Evolutionary conservation across 2,888 invertebrate genomes (phyloP).

Genomic region (Dendrolimus houi): DNA sequence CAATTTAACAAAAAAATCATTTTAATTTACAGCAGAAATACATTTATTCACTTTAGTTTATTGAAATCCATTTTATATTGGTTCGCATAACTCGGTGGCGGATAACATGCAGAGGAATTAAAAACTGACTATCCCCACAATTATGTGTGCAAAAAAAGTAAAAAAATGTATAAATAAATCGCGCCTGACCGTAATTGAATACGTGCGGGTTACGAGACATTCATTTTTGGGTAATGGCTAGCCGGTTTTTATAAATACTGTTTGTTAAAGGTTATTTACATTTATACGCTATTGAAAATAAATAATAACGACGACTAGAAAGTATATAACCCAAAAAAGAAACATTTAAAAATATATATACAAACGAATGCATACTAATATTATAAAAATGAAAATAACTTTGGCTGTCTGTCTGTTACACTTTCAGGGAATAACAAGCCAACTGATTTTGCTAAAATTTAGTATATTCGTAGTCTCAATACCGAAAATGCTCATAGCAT

Average conservation of each 20-base stretch:
- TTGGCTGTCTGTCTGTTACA: too few species aligned
- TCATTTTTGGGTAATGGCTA: constrained; percentile 12
- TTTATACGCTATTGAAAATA: neutral
- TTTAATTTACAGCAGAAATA: neutral
- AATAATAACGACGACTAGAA: too few species aligned
- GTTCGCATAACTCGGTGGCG: neutral
- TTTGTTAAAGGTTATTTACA: neutral
- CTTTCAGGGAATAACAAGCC: too few species aligned
- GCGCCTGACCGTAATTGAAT: constrained; percentile 35
- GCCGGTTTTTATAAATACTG: constrained; percentile 12
- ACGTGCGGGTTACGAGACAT: constrained; percentile 41
- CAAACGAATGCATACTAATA: too few species aligned
- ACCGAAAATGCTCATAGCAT: too few species aligned
- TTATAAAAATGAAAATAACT: too few species aligned
- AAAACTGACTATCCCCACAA: neutral
- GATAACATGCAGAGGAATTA: neutral
- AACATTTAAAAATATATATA: too few species aligned
- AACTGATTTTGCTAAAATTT: too few species aligned
- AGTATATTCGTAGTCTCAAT: too few species aligned
- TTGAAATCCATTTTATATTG: neutral
- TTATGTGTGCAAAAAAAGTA: neutral
- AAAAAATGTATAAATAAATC: constrained; percentile 7
- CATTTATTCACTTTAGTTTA: neutral
- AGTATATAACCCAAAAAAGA: too few species aligned
- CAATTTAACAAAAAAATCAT: too few species aligned